Conservation (phyloP, 2,888 invertebrate genomes). For the Molorchus minor region DNA sequence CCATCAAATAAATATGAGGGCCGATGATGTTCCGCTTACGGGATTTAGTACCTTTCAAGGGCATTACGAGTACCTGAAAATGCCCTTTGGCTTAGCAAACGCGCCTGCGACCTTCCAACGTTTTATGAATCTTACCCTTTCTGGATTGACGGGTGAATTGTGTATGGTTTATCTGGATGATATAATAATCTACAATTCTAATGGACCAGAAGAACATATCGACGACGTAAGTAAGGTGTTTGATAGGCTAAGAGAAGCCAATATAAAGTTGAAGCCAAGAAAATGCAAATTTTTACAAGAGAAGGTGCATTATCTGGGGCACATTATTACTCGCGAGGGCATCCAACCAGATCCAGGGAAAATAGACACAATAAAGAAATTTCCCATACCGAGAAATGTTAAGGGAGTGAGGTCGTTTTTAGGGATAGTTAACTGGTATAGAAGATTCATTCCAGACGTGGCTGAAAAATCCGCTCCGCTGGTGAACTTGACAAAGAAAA, state of each 20-base stretch:
- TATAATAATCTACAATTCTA: constrained; percentile 21
- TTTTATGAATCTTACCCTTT: constrained; percentile 29
- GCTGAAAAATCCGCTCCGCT: constrained; percentile 22
- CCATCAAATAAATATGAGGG: constrained; percentile 24
- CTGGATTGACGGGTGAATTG: constrained; percentile 22
- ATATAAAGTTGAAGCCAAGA: constrained; percentile 23
- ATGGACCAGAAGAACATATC: constrained; percentile 31
- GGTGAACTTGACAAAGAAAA: constrained; percentile 24
- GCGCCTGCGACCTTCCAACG: constrained; percentile 32
- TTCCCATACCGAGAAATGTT: constrained; percentile 16
- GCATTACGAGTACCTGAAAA: constrained; percentile 33
- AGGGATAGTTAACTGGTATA: constrained; percentile 29
- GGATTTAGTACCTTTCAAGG: constrained; percentile 27
- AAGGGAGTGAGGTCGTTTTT: constrained; percentile 27
- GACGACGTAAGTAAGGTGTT: constrained; percentile 23
- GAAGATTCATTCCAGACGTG: constrained; percentile 32
- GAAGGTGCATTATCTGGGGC: constrained; percentile 29
- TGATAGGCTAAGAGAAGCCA: constrained; percentile 13
- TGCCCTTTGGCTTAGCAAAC: constrained; percentile 32
- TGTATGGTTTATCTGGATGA: constrained; percentile 32
- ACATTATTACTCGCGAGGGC: constrained; percentile 28
- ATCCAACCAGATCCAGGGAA: constrained; percentile 24
- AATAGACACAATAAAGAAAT: constrained; percentile 17
- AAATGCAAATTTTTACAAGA: constrained; percentile 28
- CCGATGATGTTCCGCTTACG: constrained; percentile 21